These are phyloP conservation scores for Lysandra coridon DNA, from an alignment of 2,888 invertebrate genomes.

Conservation along the genomic window DNA sequence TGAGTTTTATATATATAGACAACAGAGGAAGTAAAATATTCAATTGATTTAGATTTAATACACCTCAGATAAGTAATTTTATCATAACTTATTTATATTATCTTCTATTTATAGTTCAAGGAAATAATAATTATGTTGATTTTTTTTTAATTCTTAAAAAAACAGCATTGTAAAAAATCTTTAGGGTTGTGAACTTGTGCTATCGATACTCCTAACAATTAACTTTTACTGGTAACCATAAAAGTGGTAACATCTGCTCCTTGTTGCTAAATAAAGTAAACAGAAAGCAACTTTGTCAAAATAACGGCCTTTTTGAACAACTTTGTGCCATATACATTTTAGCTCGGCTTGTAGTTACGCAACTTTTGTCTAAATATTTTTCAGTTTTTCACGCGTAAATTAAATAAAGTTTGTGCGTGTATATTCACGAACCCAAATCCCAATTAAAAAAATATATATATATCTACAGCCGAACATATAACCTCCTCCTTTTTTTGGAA, in stretches of 20 bases:
- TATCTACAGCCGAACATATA: too few species aligned
- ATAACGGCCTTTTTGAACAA: constrained; percentile 13
- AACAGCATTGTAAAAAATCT: neutral
- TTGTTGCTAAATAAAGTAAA: constrained; percentile 20
- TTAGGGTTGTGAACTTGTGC: neutral
- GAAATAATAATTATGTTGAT: too few species aligned
- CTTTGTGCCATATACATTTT: constrained; percentile 9
- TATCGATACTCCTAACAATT: constrained; percentile 23
- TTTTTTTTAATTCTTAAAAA: neutral
- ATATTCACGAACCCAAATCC: too few species aligned
- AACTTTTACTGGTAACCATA: constrained; percentile 29
- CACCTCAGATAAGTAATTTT: too few species aligned
- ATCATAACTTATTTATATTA: too few species aligned
- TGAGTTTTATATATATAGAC: too few species aligned
- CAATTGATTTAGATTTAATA: too few species aligned
- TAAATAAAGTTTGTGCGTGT: neutral
- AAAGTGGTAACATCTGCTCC: constrained; percentile 28
- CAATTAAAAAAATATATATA: too few species aligned
- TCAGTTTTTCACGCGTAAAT: neutral
- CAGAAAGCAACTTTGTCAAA: constrained; percentile 25
- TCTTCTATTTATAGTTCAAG: too few species aligned
- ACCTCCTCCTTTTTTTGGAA: too few species aligned
- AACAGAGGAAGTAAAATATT: too few species aligned
- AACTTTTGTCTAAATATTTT: neutral
- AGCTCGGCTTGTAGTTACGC: neutral